These are phyloP conservation scores for Crocidura indochinensis DNA, from an alignment of 2,797 vertebrate genomes.

Conservation along the genomic window DNA sequence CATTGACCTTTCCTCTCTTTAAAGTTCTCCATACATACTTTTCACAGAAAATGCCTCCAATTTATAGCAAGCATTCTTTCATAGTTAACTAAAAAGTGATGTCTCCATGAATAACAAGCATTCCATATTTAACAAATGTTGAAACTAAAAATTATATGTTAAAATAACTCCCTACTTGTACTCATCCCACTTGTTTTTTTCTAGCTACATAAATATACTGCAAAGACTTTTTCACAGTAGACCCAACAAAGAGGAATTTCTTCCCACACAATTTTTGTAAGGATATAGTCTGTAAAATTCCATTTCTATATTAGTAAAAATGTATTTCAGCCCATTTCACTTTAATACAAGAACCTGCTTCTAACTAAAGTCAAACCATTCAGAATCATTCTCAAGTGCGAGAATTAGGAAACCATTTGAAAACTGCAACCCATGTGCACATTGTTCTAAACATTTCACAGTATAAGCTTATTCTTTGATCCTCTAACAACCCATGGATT, in stretches of 20 bases:
- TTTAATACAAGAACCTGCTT: constrained; percentile 29
- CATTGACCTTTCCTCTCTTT: not conserved
- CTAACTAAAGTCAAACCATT: constrained; percentile 42
- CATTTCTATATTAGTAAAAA: constrained; percentile 51
- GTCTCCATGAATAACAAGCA: no score
- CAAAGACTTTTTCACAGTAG: not conserved
- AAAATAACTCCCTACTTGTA: constrained; percentile 35
- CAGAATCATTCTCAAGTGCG: constrained; percentile 19
- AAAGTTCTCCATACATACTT: constrained; percentile 29
- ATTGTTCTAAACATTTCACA: constrained; percentile 36
- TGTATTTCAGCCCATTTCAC: not conserved
- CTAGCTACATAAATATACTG: constrained; percentile 48
- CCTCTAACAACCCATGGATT: not conserved
- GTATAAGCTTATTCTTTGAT: constrained; percentile 7
- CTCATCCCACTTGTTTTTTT: constrained; percentile 4
- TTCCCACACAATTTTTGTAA: constrained; percentile 46
- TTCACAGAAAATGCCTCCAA: constrained; percentile 19
- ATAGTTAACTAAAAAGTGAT: constrained; percentile 22
- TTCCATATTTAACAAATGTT: constrained; percentile 19
- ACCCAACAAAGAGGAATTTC: constrained; percentile 6
- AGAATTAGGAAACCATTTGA: constrained; percentile 52
- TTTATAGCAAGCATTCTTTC: not conserved
- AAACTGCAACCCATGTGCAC: not conserved
- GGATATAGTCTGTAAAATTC: constrained; percentile 29
- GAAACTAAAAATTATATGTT: constrained; percentile 64